phyloP scores from a whole-genome alignment of 1,140 invertebrate species.

The Brachionus paranguensis region DNA sequence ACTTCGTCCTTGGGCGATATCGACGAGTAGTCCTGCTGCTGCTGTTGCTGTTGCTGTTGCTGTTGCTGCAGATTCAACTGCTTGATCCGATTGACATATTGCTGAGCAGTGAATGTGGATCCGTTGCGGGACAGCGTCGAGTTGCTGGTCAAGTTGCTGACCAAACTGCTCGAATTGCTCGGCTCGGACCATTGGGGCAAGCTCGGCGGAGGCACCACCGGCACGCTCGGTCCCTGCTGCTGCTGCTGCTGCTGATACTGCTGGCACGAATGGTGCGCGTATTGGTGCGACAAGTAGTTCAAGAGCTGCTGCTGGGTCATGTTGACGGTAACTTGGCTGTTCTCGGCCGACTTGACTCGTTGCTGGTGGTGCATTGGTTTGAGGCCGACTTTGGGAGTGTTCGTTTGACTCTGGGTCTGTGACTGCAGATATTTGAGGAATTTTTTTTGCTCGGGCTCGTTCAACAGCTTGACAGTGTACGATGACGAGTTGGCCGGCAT shows the following conservation, averaged over 20 bases:
- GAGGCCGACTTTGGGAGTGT: not conserved
- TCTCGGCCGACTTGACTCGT: slow-evolving; percentile 20
- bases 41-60: not conserved
- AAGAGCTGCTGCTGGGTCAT: not conserved
- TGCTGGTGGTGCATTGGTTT: not conserved
- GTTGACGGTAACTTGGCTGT: not conserved
- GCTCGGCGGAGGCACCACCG: not conserved
- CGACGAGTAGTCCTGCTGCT: not conserved
- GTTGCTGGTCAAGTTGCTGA: not conserved
- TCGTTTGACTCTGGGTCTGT: slow-evolving; percentile 16
- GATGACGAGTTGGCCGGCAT: not conserved
- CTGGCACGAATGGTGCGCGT: not conserved
- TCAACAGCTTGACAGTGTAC: slow-evolving; percentile 7
- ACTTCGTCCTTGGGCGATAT: slow-evolving; percentile 6
- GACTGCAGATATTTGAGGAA: slow-evolving; percentile 16
- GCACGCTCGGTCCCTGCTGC: not conserved
- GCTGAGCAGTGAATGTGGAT: slow-evolving; percentile 4
- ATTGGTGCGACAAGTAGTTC: not conserved
- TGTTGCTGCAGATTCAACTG: not conserved
- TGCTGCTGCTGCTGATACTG: not conserved
- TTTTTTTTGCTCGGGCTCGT: not conserved
- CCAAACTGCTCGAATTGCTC: slow-evolving; percentile 12
- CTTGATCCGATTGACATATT: not conserved
- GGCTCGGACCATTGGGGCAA: not conserved
- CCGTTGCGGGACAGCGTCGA: not conserved